Percentiles rank a stretch among this genome's conserved stretches.
Conservation (phyloP, 2,888 invertebrate species). For the Aquatica leii region DNA sequence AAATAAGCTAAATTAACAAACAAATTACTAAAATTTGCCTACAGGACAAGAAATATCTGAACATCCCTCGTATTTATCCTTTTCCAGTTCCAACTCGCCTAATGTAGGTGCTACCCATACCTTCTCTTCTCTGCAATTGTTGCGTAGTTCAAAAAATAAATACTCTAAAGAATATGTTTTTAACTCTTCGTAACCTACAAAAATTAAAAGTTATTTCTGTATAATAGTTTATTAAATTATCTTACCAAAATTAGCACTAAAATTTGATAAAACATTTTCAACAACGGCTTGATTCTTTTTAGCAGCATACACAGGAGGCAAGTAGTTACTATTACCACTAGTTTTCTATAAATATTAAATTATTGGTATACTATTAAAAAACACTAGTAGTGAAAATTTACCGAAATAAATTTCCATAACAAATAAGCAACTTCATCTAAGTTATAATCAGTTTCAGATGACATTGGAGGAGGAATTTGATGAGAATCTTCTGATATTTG, state of each 20-base stretch:
- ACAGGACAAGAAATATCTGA: conserved; percentile 57
- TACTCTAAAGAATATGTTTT: conserved; percentile 52
- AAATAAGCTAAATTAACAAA: not conserved
- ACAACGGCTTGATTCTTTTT: conserved; percentile 52
- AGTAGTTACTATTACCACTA: not conserved
- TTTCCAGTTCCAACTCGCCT: conserved; percentile 51
- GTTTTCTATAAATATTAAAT: no score
- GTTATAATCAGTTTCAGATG: conserved; percentile 43
- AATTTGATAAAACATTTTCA: conserved; percentile 50
- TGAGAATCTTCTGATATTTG: conserved; percentile 59
- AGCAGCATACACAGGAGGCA: conserved; percentile 61
- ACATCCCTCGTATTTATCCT: conserved; percentile 53
- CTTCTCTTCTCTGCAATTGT: conserved; percentile 33
- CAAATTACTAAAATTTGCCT: conserved; percentile 31
- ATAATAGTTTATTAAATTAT: conserved; percentile 53
- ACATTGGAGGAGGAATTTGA: conserved; percentile 58
- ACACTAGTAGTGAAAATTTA: no score
- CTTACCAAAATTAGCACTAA: conserved; percentile 43
- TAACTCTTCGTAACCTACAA: conserved; percentile 45
- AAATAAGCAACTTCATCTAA: conserved; percentile 54
- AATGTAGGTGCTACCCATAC: conserved; percentile 44
- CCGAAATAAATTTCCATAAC: conserved; percentile 56
- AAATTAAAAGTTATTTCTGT: conserved; percentile 47
- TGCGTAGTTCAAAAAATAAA: conserved; percentile 51
- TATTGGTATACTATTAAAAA: no score